Conservation (phyloP, 1,140 invertebrate genomes). For the Luehdorfia chinensis region DNA sequence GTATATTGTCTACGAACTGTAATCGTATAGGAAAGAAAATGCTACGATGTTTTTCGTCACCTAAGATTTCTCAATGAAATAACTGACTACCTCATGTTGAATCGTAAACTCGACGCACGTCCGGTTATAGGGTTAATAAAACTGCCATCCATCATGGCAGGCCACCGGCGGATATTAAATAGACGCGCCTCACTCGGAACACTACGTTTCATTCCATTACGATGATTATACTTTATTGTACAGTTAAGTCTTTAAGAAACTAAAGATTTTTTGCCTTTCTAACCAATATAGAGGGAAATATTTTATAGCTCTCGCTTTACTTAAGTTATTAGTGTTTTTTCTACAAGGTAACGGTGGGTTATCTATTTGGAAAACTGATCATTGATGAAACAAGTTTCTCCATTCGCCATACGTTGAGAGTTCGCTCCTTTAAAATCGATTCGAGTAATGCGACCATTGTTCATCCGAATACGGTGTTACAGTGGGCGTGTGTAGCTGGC, state of each 20-base stretch:
- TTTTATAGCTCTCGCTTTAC: too few relatives aligned
- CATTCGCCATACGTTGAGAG: too few relatives aligned
- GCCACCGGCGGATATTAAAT: slow-evolving; percentile 64
- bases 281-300: slow-evolving; percentile 6
- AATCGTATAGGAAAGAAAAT: too few relatives aligned
- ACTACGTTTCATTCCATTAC: slow-evolving; percentile 54
- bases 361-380: too few relatives aligned
- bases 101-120: slow-evolving; percentile 48
- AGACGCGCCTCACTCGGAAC: slow-evolving; percentile 57
- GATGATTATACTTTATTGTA: slow-evolving; percentile 33
- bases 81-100: slow-evolving; percentile 27
- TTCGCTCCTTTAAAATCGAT: slow-evolving; percentile 5
- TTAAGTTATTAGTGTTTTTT: too few relatives aligned
- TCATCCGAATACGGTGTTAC: slow-evolving; percentile 4
- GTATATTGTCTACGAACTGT: too few relatives aligned
- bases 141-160: slow-evolving; percentile 55
- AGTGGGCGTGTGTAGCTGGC: slow-evolving; percentile 12
- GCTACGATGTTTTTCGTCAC: too few relatives aligned
- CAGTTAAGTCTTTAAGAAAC: slow-evolving; percentile 25
- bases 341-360: too few relatives aligned
- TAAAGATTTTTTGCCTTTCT: slow-evolving; percentile 25
- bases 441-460: slow-evolving; percentile 9
- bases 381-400: too few relatives aligned
- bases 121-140: slow-evolving; percentile 55
- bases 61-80: too few relatives aligned